Percentiles rank a stretch among this genome's conserved stretches.
Conservation (phyloP, 2,888 invertebrate species). For the Spodoptera picta region DNA sequence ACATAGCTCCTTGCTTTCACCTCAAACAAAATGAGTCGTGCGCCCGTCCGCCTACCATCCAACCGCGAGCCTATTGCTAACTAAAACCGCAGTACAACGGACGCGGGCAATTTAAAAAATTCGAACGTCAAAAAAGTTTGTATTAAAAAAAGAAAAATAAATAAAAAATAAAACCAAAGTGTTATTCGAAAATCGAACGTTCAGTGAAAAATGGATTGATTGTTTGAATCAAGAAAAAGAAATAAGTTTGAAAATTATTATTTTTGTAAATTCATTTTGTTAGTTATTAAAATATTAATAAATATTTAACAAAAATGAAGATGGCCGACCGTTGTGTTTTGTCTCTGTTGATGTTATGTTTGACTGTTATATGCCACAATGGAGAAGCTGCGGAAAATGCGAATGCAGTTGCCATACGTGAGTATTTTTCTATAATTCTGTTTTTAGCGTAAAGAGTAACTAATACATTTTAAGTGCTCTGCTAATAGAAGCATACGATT, state of each 20-base stretch:
- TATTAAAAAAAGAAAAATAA: conserved; percentile 29
- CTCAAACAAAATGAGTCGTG: conserved; percentile 82
- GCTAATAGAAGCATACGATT: too few relatives aligned
- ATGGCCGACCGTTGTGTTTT: conserved; percentile 76
- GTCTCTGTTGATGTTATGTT: conserved; percentile 75
- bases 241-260: conserved; percentile 22
- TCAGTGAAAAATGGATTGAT: conserved; percentile 59
- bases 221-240: conserved; percentile 47
- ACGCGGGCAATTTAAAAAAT: conserved; percentile 71
- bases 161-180: conserved; percentile 42
- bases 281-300: conserved; percentile 45
- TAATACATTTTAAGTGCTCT: too few relatives aligned
- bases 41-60: conserved; percentile 70
- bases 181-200: conserved; percentile 45
- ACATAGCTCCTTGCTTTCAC: conserved; percentile 85
- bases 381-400: conserved; percentile 79
- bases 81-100: conserved; percentile 74
- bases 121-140: conserved; percentile 51
- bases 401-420: conserved; percentile 74
- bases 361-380: conserved; percentile 73
- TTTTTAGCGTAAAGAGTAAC: conserved; percentile 4
- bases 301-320: conserved; percentile 62
- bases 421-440: conserved; percentile 61
- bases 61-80: conserved; percentile 69
- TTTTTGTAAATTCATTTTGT: conserved; percentile 47